Conservation (phyloP, 2,113 vertebrate genomes). For the Thinocorus orbignyianus region DNA sequence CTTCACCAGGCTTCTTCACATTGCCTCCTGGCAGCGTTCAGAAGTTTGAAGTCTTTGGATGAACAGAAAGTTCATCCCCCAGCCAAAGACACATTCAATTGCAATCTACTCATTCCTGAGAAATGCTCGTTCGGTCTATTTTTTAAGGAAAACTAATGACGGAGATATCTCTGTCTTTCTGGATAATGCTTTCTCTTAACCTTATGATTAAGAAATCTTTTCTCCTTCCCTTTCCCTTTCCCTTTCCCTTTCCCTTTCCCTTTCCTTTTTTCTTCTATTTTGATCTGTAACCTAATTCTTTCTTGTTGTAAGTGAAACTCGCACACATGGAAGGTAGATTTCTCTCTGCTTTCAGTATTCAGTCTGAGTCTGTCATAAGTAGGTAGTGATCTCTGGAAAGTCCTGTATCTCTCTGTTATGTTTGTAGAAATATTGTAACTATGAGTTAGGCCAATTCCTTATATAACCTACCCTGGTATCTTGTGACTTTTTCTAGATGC, state of each 20-base stretch:
- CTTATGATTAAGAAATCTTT: not conserved
- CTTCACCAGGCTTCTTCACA: not conserved
- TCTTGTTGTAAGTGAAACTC: not conserved
- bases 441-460: not conserved
- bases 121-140: not conserved
- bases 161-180: not conserved
- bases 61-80: not conserved
- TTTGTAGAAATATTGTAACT: not conserved
- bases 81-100: not conserved
- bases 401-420: not conserved
- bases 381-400: not conserved
- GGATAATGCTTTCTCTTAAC: not conserved
- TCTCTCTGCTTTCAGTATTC: not conserved
- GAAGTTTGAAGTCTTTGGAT: not conserved
- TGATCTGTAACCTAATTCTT: not conserved
- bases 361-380: not conserved
- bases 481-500: not conserved
- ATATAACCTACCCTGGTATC: not conserved
- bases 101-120: not conserved
- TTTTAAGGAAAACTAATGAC: not conserved
- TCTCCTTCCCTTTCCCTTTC: no score
- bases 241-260: no score
- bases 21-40: not conserved
- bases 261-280: not conserved
- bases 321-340: not conserved